A percentile compares a stretch with the other conserved stretches of the same genome.
Conservation (phyloP, 2,888 invertebrate genomes). For the Aphidoletes aphidimyza region DNA sequence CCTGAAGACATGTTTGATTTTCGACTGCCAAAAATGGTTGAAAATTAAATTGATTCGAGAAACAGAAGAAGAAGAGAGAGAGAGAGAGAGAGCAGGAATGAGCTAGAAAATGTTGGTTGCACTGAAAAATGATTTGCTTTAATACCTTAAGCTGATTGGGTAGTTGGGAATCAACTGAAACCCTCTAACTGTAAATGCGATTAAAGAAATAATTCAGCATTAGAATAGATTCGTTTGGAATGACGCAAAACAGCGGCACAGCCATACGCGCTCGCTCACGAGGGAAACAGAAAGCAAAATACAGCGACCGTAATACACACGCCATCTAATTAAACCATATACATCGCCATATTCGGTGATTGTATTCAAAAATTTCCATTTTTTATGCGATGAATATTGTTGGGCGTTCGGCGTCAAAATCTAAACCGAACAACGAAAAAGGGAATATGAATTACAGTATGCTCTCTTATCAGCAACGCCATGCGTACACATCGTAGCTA, state of each 20-base stretch:
- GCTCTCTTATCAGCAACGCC: background rate
- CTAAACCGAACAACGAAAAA: background rate
- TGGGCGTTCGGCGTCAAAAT: conserved; percentile 17
- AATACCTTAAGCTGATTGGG: conserved; percentile 52
- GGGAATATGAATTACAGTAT: background rate
- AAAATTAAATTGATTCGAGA: background rate
- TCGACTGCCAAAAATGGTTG: background rate
- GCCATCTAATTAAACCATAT: conserved; percentile 53
- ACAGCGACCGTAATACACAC: background rate
- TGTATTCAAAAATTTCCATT: conserved; percentile 5
- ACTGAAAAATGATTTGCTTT: background rate
- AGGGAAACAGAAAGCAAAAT: background rate
- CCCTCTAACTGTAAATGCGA: conserved; percentile 50
- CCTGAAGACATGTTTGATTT: background rate
- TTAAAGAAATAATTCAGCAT: conserved; percentile 48
- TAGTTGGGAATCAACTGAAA: background rate
- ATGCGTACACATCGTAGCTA: background rate
- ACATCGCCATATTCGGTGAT: conserved; percentile 1
- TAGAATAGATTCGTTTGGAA: conserved; percentile 34
- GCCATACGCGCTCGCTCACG: background rate
- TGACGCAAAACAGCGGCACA: too few species aligned
- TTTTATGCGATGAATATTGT: background rate
- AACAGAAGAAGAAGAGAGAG: background rate
- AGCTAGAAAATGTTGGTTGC: background rate
- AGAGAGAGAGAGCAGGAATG: too few species aligned